A percentile compares a stretch with the other conserved stretches of the same genome.
These are phyloP conservation scores for Oncopodura yosiiana DNA, from an alignment of 1,140 invertebrate genomes.

Conservation along the genomic window DNA sequence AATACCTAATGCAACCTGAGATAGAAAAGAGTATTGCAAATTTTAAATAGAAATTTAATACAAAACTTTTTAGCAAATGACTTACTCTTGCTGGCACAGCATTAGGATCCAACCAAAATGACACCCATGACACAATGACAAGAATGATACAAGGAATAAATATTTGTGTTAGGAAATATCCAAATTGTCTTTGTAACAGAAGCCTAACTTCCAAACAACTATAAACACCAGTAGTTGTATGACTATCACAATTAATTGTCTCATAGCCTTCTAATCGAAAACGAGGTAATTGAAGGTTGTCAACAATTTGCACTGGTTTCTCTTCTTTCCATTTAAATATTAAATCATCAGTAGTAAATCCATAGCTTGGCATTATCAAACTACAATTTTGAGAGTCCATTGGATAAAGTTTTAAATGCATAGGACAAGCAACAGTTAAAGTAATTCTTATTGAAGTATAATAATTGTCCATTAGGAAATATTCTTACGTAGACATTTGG, in stretches of 20 bases:
- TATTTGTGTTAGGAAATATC: constrained; percentile 48
- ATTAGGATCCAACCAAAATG: constrained; percentile 44
- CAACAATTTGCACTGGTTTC: constrained; percentile 87
- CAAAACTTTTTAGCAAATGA: too few relatives aligned
- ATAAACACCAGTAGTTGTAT: constrained; percentile 51
- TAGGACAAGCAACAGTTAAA: constrained; percentile 13
- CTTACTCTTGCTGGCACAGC: constrained; percentile 44
- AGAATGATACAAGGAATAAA: constrained; percentile 47
- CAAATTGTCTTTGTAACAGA: constrained; percentile 46
- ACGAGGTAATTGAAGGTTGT: constrained; percentile 81
- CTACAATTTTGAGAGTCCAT: constrained; percentile 17
- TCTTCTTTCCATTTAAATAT: constrained; percentile 89
- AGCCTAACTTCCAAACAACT: constrained; percentile 46
- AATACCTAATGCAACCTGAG: constrained; percentile 48
- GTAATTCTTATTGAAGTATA: constrained; percentile 34
- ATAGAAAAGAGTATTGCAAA: too few relatives aligned
- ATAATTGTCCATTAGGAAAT: constrained; percentile 44
- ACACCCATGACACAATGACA: constrained; percentile 50
- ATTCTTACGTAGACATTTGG: constrained; percentile 42
- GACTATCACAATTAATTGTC: constrained; percentile 89
- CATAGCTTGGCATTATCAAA: constrained; percentile 44
- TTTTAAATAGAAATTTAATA: too few relatives aligned
- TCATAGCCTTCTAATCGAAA: constrained; percentile 86
- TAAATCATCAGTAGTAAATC: constrained; percentile 88
- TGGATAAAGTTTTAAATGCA: constrained; percentile 13